phyloP scores from a whole-genome alignment of 2,797 vertebrate species.

The Meda fulgida region DNA sequence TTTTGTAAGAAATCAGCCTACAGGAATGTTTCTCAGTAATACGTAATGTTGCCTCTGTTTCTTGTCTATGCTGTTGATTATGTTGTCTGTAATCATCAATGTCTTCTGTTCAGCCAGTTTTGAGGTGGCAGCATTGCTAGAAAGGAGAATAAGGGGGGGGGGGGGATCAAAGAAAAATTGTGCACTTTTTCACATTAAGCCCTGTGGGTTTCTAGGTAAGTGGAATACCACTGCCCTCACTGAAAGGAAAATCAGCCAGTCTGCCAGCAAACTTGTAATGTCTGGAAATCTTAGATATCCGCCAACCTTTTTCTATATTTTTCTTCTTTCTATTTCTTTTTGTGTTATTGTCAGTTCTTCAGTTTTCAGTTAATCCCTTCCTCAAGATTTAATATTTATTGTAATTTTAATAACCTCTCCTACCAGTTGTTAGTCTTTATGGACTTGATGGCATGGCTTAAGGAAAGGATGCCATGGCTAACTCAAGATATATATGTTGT shows the following conservation, averaged over 20 bases:
- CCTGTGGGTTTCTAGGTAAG: constrained; percentile 41
- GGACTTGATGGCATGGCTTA: background rate
- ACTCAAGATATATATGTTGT: constrained; percentile 1
- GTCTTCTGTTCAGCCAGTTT: background rate
- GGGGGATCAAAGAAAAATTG: background rate
- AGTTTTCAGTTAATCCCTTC: background rate
- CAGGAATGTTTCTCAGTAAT: background rate
- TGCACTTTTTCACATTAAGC: constrained; percentile 24
- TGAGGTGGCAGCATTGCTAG: background rate
- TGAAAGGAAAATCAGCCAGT: constrained; percentile 49
- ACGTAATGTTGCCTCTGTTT: background rate
- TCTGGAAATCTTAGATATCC: constrained; percentile 55
- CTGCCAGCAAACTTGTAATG: constrained; percentile 56
- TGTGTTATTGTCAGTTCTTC: constrained; percentile 33
- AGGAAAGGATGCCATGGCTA: background rate
- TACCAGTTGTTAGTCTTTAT: constrained; percentile 3
- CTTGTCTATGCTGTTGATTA: background rate
- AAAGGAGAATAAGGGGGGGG: background rate
- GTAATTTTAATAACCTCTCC: background rate
- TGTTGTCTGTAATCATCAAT: background rate
- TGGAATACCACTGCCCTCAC: constrained; percentile 35
- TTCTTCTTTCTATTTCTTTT: constrained; percentile 21
- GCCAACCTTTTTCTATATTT: constrained; percentile 37
- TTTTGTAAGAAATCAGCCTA: background rate
- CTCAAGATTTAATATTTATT: background rate